Conservation (phyloP, 1,140 invertebrate genomes). For the Drosophila asahinai region DNA sequence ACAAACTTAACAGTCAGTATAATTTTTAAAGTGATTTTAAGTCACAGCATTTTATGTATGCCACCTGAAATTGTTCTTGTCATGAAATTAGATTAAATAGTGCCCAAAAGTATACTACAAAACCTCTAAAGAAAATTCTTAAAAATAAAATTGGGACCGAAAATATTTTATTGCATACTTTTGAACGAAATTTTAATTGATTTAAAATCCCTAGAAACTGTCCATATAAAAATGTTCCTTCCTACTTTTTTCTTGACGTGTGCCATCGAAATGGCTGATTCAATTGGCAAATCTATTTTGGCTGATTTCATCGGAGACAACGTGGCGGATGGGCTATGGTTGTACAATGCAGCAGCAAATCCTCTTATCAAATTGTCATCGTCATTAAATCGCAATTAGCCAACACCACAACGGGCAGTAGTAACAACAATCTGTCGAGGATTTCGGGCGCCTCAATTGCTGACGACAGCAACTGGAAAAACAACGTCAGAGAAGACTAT, state of each 20-base stretch:
- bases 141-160: too few species aligned
- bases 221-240: neutral
- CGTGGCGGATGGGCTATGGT: conserved; percentile 20
- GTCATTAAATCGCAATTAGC: conserved; percentile 77
- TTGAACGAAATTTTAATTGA: neutral
- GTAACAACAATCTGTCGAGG: conserved; percentile 55
- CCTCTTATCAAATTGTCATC: conserved; percentile 66
- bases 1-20: too few species aligned
- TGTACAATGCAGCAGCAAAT: conserved; percentile 48
- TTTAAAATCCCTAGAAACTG: neutral
- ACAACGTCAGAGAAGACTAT: neutral
- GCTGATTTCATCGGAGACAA: conserved; percentile 22
- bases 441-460: conserved; percentile 50
- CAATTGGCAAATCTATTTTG: conserved; percentile 44
- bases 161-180: too few species aligned
- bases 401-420: conserved; percentile 20
- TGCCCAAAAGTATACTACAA: too few species aligned
- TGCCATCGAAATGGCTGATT: conserved; percentile 37
- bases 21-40: too few species aligned
- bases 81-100: too few species aligned
- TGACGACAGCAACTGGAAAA: conserved; percentile 47
- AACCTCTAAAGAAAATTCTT: too few species aligned
- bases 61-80: too few species aligned
- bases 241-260: neutral
- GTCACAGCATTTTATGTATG: too few species aligned